Evolutionary conservation across 92 coral and sea anemone genomes (phyloP), one percentile per base, ranked within the genome.

Genomic region (Bergia sp.): DNA sequence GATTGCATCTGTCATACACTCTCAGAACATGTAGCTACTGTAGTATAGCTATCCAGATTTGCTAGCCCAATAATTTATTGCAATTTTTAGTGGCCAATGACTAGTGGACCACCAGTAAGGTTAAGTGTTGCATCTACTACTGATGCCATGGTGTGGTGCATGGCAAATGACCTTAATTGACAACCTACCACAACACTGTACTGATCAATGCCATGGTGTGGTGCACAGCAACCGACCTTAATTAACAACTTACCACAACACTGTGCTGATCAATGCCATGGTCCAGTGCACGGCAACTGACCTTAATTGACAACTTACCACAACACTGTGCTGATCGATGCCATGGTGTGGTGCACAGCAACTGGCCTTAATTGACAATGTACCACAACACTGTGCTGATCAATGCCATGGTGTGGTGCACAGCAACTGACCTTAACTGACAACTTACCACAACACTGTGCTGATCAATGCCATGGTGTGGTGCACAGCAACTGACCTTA

Each of bases 111-210:
- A 29, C 29, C 29, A 29, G 29, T 29, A 29, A 29, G 29, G 29
- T 29, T 29, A 29, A 29, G 29, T 29, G 29, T 29, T 29, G 29
- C 29, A 29, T 29, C 29, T 29, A 29, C 29, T 29, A 29, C 29
- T 29, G 29, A 97, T 90, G 38, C 99, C 99, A 97, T 95, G 36
- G 5, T 4, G 5, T 77, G 40, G 7, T 29, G 6, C 39, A 37
- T 15, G 8, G 2, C 4, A 9, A n/a, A 37, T 44, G 6, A 2
- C 80, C 10, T 40, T 45, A 71, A 29, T 29, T 29, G 29, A 29
- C 29, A 29, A 85, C 97, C 81, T 77, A 97, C 99, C 90, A 86
- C 61, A 21, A 97, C 99, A 90, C 77, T 86, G 87, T 97, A 96
- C 58, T 95, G 92, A 76, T 92, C 92, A 37, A 97, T 90, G 38